phyloP scores from a whole-genome alignment of 2,113 vertebrate genomes.

The Halcyon malimbica region DNA sequence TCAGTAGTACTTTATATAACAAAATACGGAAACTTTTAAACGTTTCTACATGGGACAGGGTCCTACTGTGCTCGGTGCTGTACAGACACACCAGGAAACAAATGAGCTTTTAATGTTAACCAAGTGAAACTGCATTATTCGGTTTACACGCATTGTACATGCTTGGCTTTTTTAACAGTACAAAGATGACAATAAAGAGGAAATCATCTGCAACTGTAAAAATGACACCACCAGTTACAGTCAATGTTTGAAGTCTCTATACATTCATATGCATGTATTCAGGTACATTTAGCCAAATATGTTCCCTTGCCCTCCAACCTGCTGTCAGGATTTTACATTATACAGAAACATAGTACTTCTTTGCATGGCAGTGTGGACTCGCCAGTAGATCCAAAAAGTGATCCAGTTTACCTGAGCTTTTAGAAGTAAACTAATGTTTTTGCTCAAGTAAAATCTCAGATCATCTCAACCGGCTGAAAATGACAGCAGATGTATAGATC shows the following conservation, averaged over 20 bases:
- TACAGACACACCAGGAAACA: not conserved
- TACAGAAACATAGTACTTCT: not conserved
- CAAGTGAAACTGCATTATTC: not conserved
- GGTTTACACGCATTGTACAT: not conserved
- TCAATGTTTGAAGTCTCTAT: not conserved
- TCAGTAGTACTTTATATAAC: not conserved
- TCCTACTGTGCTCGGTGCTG: not conserved
- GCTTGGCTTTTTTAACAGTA: constrained; percentile 3
- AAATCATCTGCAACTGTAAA: not conserved
- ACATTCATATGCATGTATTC: not conserved
- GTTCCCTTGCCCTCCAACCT: not conserved
- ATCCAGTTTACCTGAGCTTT: constrained; percentile 23
- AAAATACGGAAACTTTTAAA: not conserved
- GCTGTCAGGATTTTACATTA: not conserved
- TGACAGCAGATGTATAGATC: constrained; percentile 59
- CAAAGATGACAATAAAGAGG: not conserved
- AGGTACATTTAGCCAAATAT: not conserved
- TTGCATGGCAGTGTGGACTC: not conserved
- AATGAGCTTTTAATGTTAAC: constrained; percentile 30
- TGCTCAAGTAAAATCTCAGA: constrained; percentile 28
- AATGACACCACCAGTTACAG: not conserved
- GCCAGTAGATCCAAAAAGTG: not conserved
- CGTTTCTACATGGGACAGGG: not conserved
- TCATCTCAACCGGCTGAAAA: constrained; percentile 31
- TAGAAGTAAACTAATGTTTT: constrained; percentile 39